phyloP scores from a whole-genome alignment of 2,888 invertebrate species.

The Linhomoeus sp. region DNA sequence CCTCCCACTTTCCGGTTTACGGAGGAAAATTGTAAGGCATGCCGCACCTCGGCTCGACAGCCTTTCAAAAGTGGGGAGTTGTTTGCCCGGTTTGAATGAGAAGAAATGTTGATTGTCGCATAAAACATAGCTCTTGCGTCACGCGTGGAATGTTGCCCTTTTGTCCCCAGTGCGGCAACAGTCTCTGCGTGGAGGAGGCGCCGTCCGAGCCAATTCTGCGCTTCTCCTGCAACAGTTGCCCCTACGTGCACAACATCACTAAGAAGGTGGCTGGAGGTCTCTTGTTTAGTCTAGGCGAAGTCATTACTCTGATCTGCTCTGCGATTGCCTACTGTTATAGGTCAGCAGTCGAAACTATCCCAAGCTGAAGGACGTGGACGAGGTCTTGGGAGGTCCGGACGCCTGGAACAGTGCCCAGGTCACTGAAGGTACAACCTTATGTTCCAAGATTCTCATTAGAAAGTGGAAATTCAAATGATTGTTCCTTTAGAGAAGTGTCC shows the following conservation, averaged over 20 bases:
- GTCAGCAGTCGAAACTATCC: slow-evolving; percentile 51
- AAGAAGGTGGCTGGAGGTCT: slow-evolving; percentile 31
- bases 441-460: neutral
- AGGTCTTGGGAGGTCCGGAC: slow-evolving; percentile 79
- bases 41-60: too few relatives aligned
- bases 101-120: too few relatives aligned
- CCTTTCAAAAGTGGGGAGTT: too few relatives aligned
- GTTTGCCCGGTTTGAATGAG: too few relatives aligned
- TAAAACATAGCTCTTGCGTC: too few relatives aligned
- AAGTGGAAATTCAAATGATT: too few relatives aligned
- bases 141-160: slow-evolving; percentile 49
- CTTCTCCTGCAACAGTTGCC: slow-evolving; percentile 71
- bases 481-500: slow-evolving; percentile 79
- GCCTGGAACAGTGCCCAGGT: slow-evolving; percentile 96
- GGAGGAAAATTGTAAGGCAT: too few relatives aligned
- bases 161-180: slow-evolving; percentile 70
- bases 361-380: slow-evolving; percentile 77
- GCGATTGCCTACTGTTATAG: too few relatives aligned
- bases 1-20: too few relatives aligned
- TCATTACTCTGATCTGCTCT: too few relatives aligned
- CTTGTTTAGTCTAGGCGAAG: neutral
- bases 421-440: slow-evolving; percentile 42
- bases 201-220: slow-evolving; percentile 36
- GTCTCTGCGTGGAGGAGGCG: slow-evolving; percentile 60
- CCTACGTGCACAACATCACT: slow-evolving; percentile 60